phyloP scores from a whole-genome alignment of 2,113 vertebrate species.

The Casuarius casuarius region DNA sequence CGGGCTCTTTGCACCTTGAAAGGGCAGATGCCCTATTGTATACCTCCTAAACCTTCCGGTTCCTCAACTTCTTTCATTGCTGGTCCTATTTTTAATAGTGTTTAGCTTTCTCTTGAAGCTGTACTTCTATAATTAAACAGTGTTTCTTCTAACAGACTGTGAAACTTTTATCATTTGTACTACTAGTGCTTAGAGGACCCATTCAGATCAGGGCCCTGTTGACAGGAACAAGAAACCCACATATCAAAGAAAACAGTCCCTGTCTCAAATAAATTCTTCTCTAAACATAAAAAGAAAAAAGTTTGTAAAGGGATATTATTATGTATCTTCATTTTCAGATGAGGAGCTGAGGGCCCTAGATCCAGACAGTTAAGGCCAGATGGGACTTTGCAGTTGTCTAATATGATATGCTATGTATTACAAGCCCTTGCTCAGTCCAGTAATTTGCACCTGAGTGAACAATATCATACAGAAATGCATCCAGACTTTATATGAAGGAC shows the following conservation, averaged over 20 bases:
- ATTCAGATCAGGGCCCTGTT: neutral
- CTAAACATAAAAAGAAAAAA: neutral
- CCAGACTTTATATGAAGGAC: neutral
- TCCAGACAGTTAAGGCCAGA: neutral
- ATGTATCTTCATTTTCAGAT: neutral
- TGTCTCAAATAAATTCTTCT: neutral
- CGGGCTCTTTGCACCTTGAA: neutral
- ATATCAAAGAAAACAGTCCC: neutral
- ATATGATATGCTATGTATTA: neutral
- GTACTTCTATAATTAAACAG: neutral
- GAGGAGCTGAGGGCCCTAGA: neutral
- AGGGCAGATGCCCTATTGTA: fast-evolving
- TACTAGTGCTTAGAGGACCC: neutral
- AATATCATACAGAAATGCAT: neutral
- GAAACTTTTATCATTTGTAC: neutral
- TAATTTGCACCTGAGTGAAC: neutral
- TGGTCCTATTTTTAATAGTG: neutral
- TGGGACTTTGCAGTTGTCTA: neutral
- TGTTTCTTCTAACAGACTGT: fast-evolving
- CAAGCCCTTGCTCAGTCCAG: neutral
- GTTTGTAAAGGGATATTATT: neutral
- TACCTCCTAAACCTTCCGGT: neutral
- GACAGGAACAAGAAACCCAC: neutral
- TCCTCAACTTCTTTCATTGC: neutral
- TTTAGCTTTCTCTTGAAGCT: neutral